Evolutionary conservation across 1,140 invertebrate species (phyloP), one percentile per base, ranked within the genome.

Genomic region (Diplogasteroides magnus): DNA sequence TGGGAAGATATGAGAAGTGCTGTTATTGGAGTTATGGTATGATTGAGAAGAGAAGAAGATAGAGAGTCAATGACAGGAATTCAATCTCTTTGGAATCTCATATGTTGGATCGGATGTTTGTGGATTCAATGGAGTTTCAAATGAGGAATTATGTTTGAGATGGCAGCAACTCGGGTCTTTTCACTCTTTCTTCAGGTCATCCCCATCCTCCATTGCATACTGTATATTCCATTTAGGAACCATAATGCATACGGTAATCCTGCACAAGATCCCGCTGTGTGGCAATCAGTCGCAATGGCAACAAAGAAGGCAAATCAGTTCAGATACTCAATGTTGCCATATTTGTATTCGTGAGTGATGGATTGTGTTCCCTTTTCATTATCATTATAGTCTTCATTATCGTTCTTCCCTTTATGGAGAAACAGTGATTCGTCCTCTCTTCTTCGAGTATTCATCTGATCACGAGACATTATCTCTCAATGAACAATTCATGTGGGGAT

Each of bases 21-120:
- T 27, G 83, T 87, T 26, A 83, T 86, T 61, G 86, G 84, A 29
- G 82, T 58, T 13, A 59, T 93, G 23, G 88, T 88, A 76, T 91
- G n/a, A n/a, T n/a, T n/a, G n/a, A n/a, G n/a, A n/a, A n/a, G n/a
- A n/a, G n/a, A n/a, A n/a, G n/a, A n/a, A n/a, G n/a, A n/a, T n/a
- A n/a, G n/a, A n/a, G n/a, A n/a, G n/a, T n/a, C n/a, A n/a, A n/a
- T n/a, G n/a, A 13, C 68, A 66, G 32, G 69, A 71, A n/a, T 71
- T 71, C 64, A 71, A 71, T 67, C 19, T 71, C 27, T 71, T 71
- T 37, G 69, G 69, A 71, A 71, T 71, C 31, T 64, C 69, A 64
- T n/a, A 84, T 72, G 83, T 85, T 32, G 83, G 84, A 3, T 73
- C 76, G 28, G 85, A 86, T 69, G 82, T 85, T 61, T 85, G 83